phyloP scores from a whole-genome alignment of 1,140 invertebrate genomes.

The Marisa cornuarietis region DNA sequence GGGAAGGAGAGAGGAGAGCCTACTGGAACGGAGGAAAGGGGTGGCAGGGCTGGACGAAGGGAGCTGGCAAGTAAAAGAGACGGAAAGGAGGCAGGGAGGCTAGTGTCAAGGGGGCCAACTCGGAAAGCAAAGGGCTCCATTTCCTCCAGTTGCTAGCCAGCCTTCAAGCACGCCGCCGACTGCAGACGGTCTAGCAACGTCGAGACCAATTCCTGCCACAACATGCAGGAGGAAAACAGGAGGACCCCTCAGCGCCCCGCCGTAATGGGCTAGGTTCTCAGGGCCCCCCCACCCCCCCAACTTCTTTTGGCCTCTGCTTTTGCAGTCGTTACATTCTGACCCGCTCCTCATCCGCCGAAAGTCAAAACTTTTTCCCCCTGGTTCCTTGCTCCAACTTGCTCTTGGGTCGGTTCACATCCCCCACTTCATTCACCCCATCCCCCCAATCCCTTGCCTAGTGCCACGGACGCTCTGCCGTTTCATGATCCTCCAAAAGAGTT shows the following conservation, averaged over 20 bases:
- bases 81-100: background rate
- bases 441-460: background rate
- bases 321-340: background rate
- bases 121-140: background rate
- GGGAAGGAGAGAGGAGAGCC: too few relatives aligned
- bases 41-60: background rate
- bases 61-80: background rate
- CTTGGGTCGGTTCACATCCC: background rate
- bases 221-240: conserved; percentile 9
- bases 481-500: background rate
- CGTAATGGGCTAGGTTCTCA: conserved; percentile 21
- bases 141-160: background rate
- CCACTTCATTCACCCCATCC: background rate
- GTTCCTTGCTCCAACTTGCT: conserved; percentile 1
- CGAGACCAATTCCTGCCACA: conserved; percentile 26
- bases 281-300: background rate
- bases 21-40: background rate
- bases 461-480: background rate
- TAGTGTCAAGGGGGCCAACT: background rate
- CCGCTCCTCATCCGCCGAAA: background rate
- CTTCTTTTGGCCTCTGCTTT: background rate
- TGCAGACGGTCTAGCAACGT: conserved; percentile 9
- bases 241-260: background rate
- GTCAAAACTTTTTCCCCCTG: background rate
- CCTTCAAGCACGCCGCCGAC: background rate